Conservation (phyloP, 1,140 invertebrate genomes). For the Habropoda laboriosa region DNA sequence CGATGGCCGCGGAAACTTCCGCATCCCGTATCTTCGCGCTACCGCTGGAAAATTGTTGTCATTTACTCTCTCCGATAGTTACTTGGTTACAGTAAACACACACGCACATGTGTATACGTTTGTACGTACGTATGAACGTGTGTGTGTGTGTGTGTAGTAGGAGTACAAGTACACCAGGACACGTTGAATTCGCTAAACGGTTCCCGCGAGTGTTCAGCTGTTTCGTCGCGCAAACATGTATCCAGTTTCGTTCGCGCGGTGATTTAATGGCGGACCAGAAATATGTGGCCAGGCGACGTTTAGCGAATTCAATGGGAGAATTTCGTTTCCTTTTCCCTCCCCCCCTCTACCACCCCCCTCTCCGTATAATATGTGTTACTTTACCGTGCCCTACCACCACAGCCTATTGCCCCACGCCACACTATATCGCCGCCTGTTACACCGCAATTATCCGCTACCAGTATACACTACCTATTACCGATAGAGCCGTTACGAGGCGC, state of each 20-base stretch:
- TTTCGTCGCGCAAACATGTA: background rate
- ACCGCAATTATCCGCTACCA: constrained; percentile 35
- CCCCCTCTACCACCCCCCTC: too few relatives aligned
- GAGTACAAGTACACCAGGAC: background rate
- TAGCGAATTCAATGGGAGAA: constrained; percentile 1
- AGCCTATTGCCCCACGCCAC: background rate
- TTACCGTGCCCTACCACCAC: too few relatives aligned
- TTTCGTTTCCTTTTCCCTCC: background rate
- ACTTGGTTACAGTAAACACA: constrained; percentile 9
- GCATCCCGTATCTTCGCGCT: background rate
- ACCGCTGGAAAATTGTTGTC: constrained; percentile 15
- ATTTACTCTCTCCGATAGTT: constrained; percentile 20
- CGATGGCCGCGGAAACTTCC: background rate
- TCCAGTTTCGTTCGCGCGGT: background rate
- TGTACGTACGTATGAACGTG: too few relatives aligned
- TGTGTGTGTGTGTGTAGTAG: too few relatives aligned
- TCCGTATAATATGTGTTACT: too few relatives aligned
- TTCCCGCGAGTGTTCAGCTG: background rate
- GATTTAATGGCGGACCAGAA: background rate
- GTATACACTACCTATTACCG: constrained; percentile 4
- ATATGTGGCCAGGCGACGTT: background rate
- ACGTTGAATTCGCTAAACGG: constrained; percentile 5
- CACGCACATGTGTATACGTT: too few relatives aligned
- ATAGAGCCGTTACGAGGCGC: constrained; percentile 36
- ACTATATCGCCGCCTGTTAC: constrained; percentile 30